Evolutionary conservation across 2,113 vertebrate genomes (phyloP).

Genomic region (Pavo muticus): DNA sequence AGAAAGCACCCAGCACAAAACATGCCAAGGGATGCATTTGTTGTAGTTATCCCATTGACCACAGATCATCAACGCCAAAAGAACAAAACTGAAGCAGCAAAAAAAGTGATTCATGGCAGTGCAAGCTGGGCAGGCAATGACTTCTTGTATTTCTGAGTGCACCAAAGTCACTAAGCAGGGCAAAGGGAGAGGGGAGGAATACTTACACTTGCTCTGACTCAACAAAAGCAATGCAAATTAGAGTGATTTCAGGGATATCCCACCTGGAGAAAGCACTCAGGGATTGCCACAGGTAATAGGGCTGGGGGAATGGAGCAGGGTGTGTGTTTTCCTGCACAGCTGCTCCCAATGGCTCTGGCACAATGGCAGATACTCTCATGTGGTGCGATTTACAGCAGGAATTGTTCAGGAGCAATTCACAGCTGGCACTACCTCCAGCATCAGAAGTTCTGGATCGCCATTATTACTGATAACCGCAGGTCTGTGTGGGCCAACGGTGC

Average conservation of each 20-base stretch:
- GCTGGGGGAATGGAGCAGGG: not conserved
- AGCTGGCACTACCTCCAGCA: not conserved
- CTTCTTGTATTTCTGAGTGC: not conserved
- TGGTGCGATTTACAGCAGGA: not conserved
- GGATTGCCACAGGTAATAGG: not conserved
- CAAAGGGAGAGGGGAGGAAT: not conserved
- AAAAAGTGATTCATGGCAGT: rapidly evolving
- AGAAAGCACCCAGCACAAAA: not conserved
- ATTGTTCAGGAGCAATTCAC: not conserved
- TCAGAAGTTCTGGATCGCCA: slow-evolving; percentile 9
- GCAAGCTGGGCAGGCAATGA: not conserved
- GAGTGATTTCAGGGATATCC: not conserved
- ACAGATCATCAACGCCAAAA: not conserved
- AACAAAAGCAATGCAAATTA: not conserved
- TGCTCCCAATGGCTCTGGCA: not conserved
- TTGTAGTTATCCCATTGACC: not conserved
- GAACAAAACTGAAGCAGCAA: not conserved
- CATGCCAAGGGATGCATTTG: slow-evolving; percentile 18
- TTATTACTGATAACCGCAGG: not conserved
- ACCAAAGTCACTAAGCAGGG: not conserved
- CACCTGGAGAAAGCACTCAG: not conserved
- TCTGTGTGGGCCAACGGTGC: not conserved
- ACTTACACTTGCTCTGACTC: not conserved
- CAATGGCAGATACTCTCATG: not conserved
- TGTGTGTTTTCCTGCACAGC: not conserved